Percentiles rank a stretch among this genome's conserved stretches.
These are phyloP conservation scores for Stramonita haemastoma DNA, from an alignment of 2,888 invertebrate genomes.

Conservation along the genomic window DNA sequence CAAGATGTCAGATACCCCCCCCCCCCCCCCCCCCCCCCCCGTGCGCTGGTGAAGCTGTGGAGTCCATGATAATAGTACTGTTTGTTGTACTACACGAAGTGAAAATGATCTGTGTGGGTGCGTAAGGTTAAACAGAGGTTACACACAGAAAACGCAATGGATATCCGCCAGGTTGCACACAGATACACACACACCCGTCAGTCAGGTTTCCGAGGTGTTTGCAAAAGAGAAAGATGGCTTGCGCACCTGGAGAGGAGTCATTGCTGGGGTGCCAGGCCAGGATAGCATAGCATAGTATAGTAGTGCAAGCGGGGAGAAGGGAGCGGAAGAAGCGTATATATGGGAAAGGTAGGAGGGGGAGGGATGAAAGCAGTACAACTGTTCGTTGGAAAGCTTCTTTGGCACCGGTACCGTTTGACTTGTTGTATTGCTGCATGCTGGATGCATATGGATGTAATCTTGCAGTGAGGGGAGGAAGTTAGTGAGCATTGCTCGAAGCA, in stretches of 20 bases:
- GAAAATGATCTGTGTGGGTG: too few species aligned
- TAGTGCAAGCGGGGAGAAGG: background rate
- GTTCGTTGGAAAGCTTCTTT: background rate
- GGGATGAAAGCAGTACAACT: background rate
- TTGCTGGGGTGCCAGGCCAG: background rate
- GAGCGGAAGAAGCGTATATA: background rate
- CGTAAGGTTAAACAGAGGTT: too few species aligned
- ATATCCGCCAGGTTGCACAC: background rate
- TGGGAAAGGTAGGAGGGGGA: background rate
- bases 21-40: too few species aligned
- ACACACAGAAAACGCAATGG: background rate
- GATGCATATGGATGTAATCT: slow-evolving; percentile 3
- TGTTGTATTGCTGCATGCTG: background rate
- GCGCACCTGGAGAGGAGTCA: background rate
- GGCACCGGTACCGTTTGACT: slow-evolving; percentile 9
- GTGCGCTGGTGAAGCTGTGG: too few species aligned
- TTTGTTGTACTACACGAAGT: too few species aligned
- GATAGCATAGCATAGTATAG: too few species aligned
- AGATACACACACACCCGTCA: background rate
- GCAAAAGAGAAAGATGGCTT: background rate
- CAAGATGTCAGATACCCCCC: too few species aligned
- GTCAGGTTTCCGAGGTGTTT: background rate
- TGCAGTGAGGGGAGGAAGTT: background rate
- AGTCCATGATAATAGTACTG: too few species aligned
- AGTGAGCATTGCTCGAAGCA: background rate